Base-by-base conservation (phyloP, 2,113 vertebrate genomes). In the Hypomesus transpacificus region DNA sequence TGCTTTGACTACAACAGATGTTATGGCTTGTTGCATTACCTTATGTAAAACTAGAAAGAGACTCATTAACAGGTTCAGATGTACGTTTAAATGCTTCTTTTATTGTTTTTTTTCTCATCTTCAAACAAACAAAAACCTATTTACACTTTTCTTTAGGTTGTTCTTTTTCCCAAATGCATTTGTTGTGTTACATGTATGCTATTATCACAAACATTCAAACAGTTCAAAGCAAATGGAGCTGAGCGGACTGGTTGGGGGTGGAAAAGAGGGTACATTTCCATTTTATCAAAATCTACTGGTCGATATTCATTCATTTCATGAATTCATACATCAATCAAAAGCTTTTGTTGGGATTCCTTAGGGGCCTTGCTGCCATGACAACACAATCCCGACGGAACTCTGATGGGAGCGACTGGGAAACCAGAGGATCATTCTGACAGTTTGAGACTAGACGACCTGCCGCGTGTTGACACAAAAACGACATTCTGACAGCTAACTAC, bases 121-220 rank as follows among this genome's bases (percentile, higher is more conserved):
- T 86, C 88, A 89, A 89, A 90, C 87, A 89, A 89, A 91, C 89
- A 87, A 89, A 90, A 88, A 62, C 80, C 86, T 93, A 93, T 93
- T 83, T 91, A 93, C 92, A 93, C 52, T 28, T 83, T 86, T 73
- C 83, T 89, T 86, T 81, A 69, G 67, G 65, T 84, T 87, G 78
- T 82, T 89, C 79, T 72, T 66, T 86, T 89, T 78, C 77, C 73
- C 69, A 60, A 77, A 83, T 58, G 82, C 67, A 78, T 70, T 84
- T 77, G 53, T 62, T 83, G 84, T 76, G 78, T 75, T 74, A 78
- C 70, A 77, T 52, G 31, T 79, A 75, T 83, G 84, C 83, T 80
- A 58, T 74, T 86, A 74, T 81, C 70, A 83, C 85, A 84, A 87
- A 89, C 85, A 86, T 89, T 91, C 80, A 84, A 81, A 75, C 79